Base-by-base conservation (phyloP, 2,797 vertebrate genomes). In the Chrysocyon brachyurus region DNA sequence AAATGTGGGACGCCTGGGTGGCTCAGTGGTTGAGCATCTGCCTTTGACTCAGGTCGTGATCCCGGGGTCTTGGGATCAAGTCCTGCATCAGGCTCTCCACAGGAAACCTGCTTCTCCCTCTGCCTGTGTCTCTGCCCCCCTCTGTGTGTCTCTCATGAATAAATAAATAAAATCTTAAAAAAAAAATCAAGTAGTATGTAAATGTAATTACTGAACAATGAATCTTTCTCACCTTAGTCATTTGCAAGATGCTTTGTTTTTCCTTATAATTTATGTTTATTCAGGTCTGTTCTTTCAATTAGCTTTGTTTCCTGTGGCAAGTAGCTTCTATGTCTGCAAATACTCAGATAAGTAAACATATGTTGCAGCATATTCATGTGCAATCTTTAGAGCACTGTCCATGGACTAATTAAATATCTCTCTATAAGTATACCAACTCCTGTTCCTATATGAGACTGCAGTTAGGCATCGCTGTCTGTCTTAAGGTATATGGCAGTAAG, bases 201-300 rank as follows among this genome's bases (percentile, higher is more conserved):
- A 75, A 68, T 64, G 8, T 33, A 94, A 90, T 90, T 90, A 46
- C 28, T 77, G 12, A 79, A 82, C 59, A 72, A 12, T 92, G 73
- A 89, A 72, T 86, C 54, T 77, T 93, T 92, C 52, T 79, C 46
- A 66, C 8, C 17, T 28, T 79, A 82, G 21, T 92, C 12, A 72
- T 57, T 81, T 94, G 17, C 17, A 93, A 49, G 49, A 91, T 92
- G 16, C 21, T 91, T 64, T 83, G 12, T 93, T 95, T 92, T 83
- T 70, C 83, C 77, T 66, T 81, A 36, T 78, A 64, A 92, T 85
- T 97, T 40, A 2, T 36, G 33, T 95, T 91, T 97, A 66, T 79
- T 54, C 79, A 40, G 2, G 40, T 52, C 87, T 19, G 36, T 56
- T 87, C 72, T 92, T 94, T 90, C 36, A 87, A 1, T 81, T 40